phyloP scores from a whole-genome alignment of 2,113 vertebrate species.

The Heterocephalus glaber region DNA sequence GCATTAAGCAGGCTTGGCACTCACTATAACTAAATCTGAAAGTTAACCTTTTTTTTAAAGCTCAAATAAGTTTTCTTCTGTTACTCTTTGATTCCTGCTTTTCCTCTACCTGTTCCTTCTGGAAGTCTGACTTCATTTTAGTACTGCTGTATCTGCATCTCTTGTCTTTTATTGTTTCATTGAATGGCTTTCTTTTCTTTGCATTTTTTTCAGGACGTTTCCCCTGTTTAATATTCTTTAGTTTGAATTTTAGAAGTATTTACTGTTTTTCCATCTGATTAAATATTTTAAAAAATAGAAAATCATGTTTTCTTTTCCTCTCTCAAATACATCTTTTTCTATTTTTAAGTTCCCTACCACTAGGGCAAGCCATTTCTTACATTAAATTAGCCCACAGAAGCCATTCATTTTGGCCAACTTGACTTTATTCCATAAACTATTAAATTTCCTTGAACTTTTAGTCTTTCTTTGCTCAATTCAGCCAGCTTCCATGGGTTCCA shows the following conservation, averaged over 20 bases:
- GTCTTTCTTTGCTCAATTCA: neutral
- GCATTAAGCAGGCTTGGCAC: neutral
- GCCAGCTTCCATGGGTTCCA: neutral
- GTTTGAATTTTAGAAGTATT: too few relatives aligned
- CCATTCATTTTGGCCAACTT: slow-evolving; percentile 13
- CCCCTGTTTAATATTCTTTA: slow-evolving; percentile 3
- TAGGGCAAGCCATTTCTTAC: neutral
- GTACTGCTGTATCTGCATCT: neutral
- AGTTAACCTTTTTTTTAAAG: neutral
- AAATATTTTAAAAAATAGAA: slow-evolving; percentile 19
- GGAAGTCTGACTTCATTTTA: neutral
- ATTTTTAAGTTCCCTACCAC: slow-evolving; percentile 32
- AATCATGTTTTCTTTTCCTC: neutral
- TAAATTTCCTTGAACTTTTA: neutral
- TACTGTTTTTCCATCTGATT: slow-evolving; percentile 39
- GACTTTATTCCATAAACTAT: slow-evolving; percentile 2
- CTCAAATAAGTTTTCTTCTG: too few relatives aligned
- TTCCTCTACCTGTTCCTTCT: neutral
- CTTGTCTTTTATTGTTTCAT: neutral
- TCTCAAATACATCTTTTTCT: neutral
- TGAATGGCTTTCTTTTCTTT: neutral
- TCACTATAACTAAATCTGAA: neutral
- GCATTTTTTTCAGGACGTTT: slow-evolving; percentile 23
- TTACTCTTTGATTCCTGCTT: too few relatives aligned
- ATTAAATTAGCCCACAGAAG: neutral